Conservation (phyloP, 92 coral and sea anemone species). For the Bergia puertoricense region DNA sequence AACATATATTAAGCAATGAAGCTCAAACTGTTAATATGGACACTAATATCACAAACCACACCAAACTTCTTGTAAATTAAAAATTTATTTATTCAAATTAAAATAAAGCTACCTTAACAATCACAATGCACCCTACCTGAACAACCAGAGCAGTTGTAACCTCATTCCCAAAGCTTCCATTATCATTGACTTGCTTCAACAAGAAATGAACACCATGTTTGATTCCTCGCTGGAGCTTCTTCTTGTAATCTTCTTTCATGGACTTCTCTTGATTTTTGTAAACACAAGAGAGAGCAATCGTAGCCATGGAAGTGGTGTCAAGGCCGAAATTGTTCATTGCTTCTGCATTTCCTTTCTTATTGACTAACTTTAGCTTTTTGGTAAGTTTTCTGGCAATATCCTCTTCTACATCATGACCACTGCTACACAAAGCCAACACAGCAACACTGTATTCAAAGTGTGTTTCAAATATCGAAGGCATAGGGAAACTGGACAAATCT, state of each 20-base stretch:
- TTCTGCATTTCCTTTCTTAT: not conserved
- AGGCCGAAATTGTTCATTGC: not conserved
- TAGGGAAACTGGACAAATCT: not conserved
- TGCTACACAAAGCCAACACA: conserved; percentile 30
- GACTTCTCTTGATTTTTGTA: not conserved
- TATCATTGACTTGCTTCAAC: not conserved
- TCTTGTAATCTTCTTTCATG: not conserved
- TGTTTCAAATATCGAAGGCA: not conserved
- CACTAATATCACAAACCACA: not conserved
- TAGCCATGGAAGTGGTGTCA: conserved; percentile 22
- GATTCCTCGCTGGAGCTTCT: not conserved
- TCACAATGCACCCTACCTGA: not conserved
- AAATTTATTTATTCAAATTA: too few species aligned
- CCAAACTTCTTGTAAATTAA: not conserved
- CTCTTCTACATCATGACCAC: not conserved
- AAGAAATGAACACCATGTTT: not conserved
- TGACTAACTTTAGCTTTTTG: not conserved
- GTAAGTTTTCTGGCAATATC: not conserved
- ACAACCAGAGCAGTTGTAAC: conserved; percentile 31
- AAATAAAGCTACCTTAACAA: too few species aligned
- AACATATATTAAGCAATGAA: too few species aligned
- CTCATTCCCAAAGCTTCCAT: conserved; percentile 42
- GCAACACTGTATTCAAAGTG: conserved; percentile 4
- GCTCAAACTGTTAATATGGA: too few species aligned
- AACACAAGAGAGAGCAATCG: conserved; percentile 19